Conservation (phyloP, 2,888 invertebrate species). For the Eristalis intricaria region DNA sequence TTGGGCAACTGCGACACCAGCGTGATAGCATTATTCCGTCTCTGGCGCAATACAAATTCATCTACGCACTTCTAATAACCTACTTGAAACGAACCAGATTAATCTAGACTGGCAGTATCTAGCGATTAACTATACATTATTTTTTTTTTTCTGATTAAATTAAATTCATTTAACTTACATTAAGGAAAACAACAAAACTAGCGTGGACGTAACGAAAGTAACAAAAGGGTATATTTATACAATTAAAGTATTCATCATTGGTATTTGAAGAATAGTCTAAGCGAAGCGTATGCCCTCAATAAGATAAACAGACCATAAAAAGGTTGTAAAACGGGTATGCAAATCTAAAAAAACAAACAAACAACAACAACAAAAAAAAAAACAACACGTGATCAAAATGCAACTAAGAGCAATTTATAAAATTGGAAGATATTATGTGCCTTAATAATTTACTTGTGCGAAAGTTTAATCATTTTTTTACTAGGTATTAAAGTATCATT, state of each 20-base stretch:
- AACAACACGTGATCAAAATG: conserved; percentile 57
- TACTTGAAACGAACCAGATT: conserved; percentile 93
- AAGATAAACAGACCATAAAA: conserved; percentile 35
- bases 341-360: conserved; percentile 25
- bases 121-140: conserved; percentile 15
- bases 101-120: conserved; percentile 83
- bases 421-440: conserved; percentile 69
- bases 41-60: conserved; percentile 93
- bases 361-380: not conserved
- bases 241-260: conserved; percentile 35
- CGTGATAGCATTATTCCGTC: conserved; percentile 94
- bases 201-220: not conserved
- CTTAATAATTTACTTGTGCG: conserved; percentile 64
- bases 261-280: conserved; percentile 25
- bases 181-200: conserved; percentile 1
- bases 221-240: conserved; percentile 7
- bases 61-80: conserved; percentile 91
- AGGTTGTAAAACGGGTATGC: conserved; percentile 23
- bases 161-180: conserved; percentile 27
- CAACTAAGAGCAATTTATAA: conserved; percentile 67
- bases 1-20: conserved; percentile 91
- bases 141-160: not conserved
- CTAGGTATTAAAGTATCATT: conserved; percentile 41
- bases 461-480: conserved; percentile 47
- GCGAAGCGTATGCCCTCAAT: conserved; percentile 22